A percentile compares a stretch with the other conserved stretches of the same genome.
These are phyloP conservation scores for Tetramorium simillimum DNA, from an alignment of 1,140 invertebrate species.

Conservation along the genomic window DNA sequence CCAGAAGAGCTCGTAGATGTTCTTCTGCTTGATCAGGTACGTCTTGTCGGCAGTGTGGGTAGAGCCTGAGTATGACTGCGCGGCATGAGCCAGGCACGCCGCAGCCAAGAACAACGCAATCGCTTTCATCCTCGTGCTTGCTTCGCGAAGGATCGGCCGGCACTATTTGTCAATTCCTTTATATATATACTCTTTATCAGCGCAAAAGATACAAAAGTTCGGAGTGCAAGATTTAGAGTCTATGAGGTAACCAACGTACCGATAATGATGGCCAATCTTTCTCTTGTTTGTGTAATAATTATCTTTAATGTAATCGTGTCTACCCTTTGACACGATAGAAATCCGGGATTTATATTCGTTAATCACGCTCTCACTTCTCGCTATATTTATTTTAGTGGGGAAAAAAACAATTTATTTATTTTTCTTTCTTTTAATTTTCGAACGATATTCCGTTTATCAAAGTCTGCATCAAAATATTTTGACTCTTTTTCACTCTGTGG, in stretches of 20 bases:
- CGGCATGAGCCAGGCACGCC: constrained; percentile 60
- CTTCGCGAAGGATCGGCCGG: neutral
- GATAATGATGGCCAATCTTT: constrained; percentile 37
- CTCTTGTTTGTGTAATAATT: constrained; percentile 49
- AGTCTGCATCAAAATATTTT: neutral
- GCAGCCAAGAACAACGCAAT: constrained; percentile 65
- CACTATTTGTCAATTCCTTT: neutral
- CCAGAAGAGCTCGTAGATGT: constrained; percentile 87
- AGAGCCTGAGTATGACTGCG: too few species aligned
- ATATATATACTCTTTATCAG: constrained; percentile 60
- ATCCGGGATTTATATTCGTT: constrained; percentile 6
- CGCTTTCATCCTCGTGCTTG: constrained; percentile 58
- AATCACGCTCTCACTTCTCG: neutral
- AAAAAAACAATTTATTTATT: neutral
- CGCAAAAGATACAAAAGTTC: constrained; percentile 5
- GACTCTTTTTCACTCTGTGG: neutral
- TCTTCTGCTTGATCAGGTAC: constrained; percentile 86
- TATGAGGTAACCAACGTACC: constrained; percentile 17
- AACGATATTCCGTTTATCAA: neutral
- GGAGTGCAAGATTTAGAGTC: neutral
- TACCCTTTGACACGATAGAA: constrained; percentile 47
- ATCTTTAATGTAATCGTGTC: constrained; percentile 46
- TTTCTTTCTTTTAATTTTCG: neutral
- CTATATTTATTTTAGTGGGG: neutral
- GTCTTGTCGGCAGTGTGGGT: constrained; percentile 86